A percentile compares a stretch with the other conserved stretches of the same genome.
These are phyloP conservation scores for Hybognathus amarus DNA, from an alignment of 2,797 vertebrate genomes.

Conservation along the genomic window DNA sequence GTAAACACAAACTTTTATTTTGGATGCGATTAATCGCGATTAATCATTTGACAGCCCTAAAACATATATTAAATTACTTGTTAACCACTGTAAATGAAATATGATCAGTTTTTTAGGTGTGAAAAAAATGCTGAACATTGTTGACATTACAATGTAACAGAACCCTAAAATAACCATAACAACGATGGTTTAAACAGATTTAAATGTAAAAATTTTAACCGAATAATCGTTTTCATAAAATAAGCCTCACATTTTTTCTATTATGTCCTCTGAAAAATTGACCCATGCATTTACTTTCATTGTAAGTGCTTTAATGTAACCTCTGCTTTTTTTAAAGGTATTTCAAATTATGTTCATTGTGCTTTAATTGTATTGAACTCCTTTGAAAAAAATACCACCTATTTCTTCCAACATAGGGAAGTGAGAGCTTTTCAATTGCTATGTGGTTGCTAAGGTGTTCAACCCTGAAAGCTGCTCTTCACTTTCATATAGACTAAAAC, in stretches of 20 bases:
- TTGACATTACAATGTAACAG: background rate
- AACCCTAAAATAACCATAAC: background rate
- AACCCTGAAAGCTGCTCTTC: background rate
- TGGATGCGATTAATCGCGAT: too few relatives aligned
- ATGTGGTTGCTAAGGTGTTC: background rate
- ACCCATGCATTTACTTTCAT: background rate
- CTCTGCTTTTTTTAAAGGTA: background rate
- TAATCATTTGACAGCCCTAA: too few relatives aligned
- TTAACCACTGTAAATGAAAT: too few relatives aligned
- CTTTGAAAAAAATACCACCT: background rate
- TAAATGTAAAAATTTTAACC: background rate
- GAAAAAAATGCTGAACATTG: background rate
- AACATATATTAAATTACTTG: too few relatives aligned
- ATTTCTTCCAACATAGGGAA: background rate
- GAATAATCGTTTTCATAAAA: background rate
- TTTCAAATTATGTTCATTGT: background rate
- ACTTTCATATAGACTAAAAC: background rate
- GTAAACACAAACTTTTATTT: too few relatives aligned
- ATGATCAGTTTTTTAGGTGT: background rate
- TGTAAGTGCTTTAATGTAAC: background rate
- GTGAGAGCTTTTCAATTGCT: background rate
- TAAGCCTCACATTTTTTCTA: background rate
- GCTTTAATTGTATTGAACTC: background rate
- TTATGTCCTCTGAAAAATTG: background rate
- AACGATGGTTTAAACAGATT: background rate